Evolutionary conservation across 1,140 invertebrate genomes (phyloP).

Genomic region (Rhysida immarginata): DNA sequence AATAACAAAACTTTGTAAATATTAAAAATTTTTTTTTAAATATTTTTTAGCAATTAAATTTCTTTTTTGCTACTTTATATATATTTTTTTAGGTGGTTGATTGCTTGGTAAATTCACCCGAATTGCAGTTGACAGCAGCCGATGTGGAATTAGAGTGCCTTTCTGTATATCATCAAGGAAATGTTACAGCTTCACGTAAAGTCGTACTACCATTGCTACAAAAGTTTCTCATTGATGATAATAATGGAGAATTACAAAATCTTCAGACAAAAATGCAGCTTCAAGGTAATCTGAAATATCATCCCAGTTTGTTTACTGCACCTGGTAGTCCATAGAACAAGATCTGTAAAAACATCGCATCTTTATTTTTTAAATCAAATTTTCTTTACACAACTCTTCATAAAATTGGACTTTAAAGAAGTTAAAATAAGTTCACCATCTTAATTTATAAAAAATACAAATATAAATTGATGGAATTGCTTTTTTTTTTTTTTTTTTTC

Average conservation of each 20-base stretch:
- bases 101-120: not conserved
- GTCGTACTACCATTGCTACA: slow-evolving; percentile 13
- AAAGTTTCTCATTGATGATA: not conserved
- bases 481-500: too few species aligned
- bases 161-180: slow-evolving; percentile 10
- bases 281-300: not conserved
- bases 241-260: not conserved
- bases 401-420: too few species aligned
- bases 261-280: not conserved
- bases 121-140: not conserved
- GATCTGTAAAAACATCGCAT: too few species aligned
- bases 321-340: not conserved
- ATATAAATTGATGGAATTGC: too few species aligned
- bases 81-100: not conserved
- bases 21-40: too few species aligned
- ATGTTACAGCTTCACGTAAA: slow-evolving; percentile 14
- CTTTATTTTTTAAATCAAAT: too few species aligned
- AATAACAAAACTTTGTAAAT: too few species aligned
- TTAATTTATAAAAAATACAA: too few species aligned
- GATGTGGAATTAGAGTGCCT: not conserved
- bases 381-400: too few species aligned
- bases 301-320: not conserved
- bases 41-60: too few species aligned
- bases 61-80: not conserved
- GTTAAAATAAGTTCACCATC: too few species aligned